A percentile compares a stretch with the other conserved stretches of the same genome.
Evolutionary conservation across 2,113 vertebrate genomes (phyloP).

Genomic region (Semnopithecus entellus): DNA sequence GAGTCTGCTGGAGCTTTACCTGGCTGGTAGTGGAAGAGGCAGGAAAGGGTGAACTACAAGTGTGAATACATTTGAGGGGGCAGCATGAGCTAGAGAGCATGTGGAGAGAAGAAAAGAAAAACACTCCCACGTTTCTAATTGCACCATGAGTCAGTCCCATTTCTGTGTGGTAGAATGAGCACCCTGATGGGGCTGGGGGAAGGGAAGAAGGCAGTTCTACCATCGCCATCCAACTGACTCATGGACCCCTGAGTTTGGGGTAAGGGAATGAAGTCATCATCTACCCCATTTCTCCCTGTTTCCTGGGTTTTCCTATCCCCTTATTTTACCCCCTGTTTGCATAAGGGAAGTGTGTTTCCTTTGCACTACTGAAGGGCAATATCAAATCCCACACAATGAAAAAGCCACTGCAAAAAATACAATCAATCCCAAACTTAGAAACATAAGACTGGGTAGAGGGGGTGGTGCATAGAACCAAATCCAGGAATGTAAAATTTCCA

Average conservation of each 20-base stretch:
- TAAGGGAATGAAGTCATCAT: background rate
- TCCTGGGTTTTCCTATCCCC: background rate
- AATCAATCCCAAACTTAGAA: constrained; percentile 12
- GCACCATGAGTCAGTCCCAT: background rate
- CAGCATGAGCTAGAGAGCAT: background rate
- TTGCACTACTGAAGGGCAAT: background rate
- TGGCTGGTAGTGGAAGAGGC: background rate
- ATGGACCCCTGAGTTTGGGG: background rate
- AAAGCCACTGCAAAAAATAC: background rate
- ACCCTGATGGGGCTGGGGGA: background rate
- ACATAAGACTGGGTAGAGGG: background rate
- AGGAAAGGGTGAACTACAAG: background rate
- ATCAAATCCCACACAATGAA: background rate
- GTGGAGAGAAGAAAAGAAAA: background rate
- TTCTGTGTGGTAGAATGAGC: background rate
- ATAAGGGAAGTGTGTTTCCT: background rate
- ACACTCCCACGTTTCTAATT: background rate
- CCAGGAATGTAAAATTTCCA: background rate
- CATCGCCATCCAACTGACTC: background rate
- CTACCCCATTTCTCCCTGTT: background rate
- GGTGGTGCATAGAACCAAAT: background rate
- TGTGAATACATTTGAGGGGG: background rate
- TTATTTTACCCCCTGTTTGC: background rate
- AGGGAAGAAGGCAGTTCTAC: background rate
- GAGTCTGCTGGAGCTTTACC: background rate